Conservation (phyloP, 2,888 invertebrate genomes). For the Apantesis nais region DNA sequence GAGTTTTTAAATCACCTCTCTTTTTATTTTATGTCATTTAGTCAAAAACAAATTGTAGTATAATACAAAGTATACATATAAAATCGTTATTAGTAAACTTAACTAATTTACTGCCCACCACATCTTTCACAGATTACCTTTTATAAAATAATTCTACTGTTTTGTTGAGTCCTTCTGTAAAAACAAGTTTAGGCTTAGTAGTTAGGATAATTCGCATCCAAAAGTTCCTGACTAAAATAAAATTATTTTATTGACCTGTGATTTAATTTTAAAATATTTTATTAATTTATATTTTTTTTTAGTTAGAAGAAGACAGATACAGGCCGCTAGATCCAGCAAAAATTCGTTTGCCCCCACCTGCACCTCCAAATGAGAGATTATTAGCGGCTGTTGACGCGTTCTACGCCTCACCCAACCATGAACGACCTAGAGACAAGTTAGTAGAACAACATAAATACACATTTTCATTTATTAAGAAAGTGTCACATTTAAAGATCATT, state of each 20-base stretch:
- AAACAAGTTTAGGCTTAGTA: neutral
- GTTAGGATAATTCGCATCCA: neutral
- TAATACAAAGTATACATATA: too few species aligned
- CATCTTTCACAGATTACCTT: too few species aligned
- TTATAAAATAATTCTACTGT: too few species aligned
- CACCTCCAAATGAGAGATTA: constrained; percentile 96
- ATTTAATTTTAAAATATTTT: neutral
- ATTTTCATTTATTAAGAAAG: neutral
- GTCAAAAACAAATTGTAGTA: too few species aligned
- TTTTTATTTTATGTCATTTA: too few species aligned
- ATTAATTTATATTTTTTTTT: constrained; percentile 28
- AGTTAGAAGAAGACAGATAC: constrained; percentile 96
- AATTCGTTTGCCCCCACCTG: constrained; percentile 97
- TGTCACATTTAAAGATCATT: neutral
- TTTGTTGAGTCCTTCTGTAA: neutral
- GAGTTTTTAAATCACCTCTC: neutral
- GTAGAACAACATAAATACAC: constrained; percentile 30
- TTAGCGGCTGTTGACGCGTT: constrained; percentile 98
- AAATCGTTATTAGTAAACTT: too few species aligned
- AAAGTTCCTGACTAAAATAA: neutral
- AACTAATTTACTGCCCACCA: too few species aligned
- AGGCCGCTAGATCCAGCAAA: constrained; percentile 95
- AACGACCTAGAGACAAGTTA: constrained; percentile 96
- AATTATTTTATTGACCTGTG: too few species aligned
- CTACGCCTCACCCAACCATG: constrained; percentile 97